Base-by-base conservation (phyloP, 2,797 vertebrate species). In the Orientallactaga sibirica region DNA sequence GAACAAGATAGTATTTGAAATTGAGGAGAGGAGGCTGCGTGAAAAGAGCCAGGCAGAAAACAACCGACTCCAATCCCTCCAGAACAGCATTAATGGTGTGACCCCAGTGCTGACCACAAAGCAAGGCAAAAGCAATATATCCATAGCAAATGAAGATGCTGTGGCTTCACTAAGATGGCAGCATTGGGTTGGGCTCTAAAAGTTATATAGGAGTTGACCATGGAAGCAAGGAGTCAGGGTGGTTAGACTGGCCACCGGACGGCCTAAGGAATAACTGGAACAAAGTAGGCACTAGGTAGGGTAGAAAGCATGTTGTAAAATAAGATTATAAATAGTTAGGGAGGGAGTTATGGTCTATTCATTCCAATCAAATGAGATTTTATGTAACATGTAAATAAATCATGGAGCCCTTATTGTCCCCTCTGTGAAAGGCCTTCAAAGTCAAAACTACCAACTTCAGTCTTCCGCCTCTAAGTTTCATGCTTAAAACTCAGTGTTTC, bases 401-500 rank as follows among this genome's bases (percentile, higher is more conserved):
- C 67, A 8, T 76, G 6, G 33, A 64, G 37, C 55, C 27, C 22
- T 75, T 37, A 7, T 43, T 62, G 25, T 29, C 52, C n/a, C 48
- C 80, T 70, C 67, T 71, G 55, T 71, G 33, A 55, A 58, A 16
- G 33, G 14, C 77, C 74, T 15, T 87, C 48, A 62, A 18, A 82
- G 18, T 12, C 25, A 16, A n/a, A 94, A 27, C 18, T 62, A 88
- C 55, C 86, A 92, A 93, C 1, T 61, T 81, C 18, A 52, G 58
- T 93, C 61, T 87, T 91, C 55, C 33, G 19, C 25, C 25, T 85
- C 43, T 33, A 90, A 88, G 73, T 70, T n/a, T 22, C 81, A 71
- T 18, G 41, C 58, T 78, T 71, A 75, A 77, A 77, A 74, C 5
- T 27, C 33, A 77, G 48, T 78, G n/a, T 79, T 12, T 62, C 75